Base-by-base conservation (phyloP, 1,140 invertebrate species). In the Drosophila mauritiana region DNA sequence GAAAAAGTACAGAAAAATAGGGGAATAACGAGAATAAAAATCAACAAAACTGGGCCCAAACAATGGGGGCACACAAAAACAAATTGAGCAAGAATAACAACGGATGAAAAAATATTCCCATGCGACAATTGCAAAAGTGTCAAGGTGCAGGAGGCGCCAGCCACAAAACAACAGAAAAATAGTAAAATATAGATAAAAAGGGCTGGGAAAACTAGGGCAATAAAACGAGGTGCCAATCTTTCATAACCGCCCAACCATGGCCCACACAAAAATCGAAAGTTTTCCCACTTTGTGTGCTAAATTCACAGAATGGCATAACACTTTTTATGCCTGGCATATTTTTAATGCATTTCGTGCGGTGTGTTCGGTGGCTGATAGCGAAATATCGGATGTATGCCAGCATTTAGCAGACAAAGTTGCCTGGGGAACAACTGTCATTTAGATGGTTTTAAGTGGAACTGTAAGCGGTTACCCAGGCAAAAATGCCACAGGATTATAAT, bases 91-190 rank as follows among this genome's bases (percentile, higher is more conserved):
- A 70, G 64, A 70, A 70, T 70, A 70, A 70, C 68, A 57, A 13
- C 36, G 52, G 37, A 43, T 57, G 68, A 48, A 70, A 70, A 72
- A 72, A 72, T 70, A 70, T 72, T 72, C 70, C 40, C 68, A 70
- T 72, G 68, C 68, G 68, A 72, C 68, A 72, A 70, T 72, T 72
- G 68, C 68, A 72, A 70, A 72, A 72, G 64, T 72, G 68, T 72
- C 68, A 72, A 72, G 68, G 68, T 72, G 68, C 68, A 70, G 52
- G 25, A 43, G 68, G 68, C 68, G 68, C 68, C 68, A 72, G 68
- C 36, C 64, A 42, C 31, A 67, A 64, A 45, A 40, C 17, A 6
- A 7, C 1, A 34, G 11, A 20, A 34, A 56, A 39, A 39, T 11
- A 64, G n/a, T n/a, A 7, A 11, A 68, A 69, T 48, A 72, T 49